A percentile compares a stretch with the other conserved stretches of the same genome.
Conservation (phyloP, 2,888 invertebrate species). For the Melinopterus prodromus region DNA sequence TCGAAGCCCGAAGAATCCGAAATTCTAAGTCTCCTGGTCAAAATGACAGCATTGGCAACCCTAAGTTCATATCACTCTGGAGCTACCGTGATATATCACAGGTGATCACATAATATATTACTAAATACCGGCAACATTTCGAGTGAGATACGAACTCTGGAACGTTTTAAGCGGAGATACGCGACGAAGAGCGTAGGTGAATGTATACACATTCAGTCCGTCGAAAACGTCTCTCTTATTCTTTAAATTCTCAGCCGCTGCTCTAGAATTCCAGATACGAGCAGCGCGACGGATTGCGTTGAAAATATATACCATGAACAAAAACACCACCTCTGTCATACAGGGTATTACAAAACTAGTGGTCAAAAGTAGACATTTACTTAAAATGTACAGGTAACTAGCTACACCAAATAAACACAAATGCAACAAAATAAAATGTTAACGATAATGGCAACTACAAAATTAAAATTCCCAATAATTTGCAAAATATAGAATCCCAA, state of each 20-base stretch:
- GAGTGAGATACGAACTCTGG: background rate
- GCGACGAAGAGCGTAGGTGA: background rate
- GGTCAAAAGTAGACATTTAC: no score
- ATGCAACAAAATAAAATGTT: no score
- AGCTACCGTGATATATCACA: background rate
- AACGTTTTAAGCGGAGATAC: background rate
- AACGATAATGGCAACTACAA: no score
- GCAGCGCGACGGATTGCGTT: background rate
- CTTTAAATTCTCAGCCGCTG: background rate
- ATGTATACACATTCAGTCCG: background rate
- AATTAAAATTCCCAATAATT: no score
- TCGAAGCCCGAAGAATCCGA: no score
- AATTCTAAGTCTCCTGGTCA: no score
- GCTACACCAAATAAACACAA: no score
- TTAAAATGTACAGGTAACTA: no score
- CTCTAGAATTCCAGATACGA: background rate
- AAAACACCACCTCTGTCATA: background rate
- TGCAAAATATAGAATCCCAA: no score
- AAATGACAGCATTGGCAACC: no score
- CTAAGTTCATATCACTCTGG: background rate
- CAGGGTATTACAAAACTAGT: background rate
- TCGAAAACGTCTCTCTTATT: background rate
- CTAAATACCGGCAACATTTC: background rate
- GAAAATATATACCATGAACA: background rate
- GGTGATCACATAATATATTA: background rate